phyloP scores from a whole-genome alignment of 2,113 vertebrate species.

The Okapia johnstoni region DNA sequence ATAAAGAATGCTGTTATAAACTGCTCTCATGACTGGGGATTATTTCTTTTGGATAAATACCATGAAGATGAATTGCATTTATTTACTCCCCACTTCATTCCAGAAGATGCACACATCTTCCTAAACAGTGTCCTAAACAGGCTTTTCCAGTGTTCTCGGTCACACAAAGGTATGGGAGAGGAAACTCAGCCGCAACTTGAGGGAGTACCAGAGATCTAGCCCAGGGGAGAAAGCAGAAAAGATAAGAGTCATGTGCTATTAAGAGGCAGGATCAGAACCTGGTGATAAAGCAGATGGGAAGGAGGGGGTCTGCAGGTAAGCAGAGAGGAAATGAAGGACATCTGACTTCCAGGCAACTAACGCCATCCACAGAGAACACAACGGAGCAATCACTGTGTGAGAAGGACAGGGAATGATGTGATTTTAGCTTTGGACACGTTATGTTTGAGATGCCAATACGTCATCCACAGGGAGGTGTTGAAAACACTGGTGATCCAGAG shows the following conservation, averaged over 20 bases:
- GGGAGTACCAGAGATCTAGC: not conserved
- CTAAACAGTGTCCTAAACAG: not conserved
- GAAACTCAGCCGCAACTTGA: not conserved
- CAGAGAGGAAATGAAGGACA: not conserved
- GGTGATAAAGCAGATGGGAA: not conserved
- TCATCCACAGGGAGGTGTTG: not conserved
- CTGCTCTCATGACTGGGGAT: not conserved
- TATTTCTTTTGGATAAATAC: not conserved
- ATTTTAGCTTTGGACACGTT: not conserved
- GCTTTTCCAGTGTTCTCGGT: not conserved
- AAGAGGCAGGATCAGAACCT: not conserved
- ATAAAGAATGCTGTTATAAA: not conserved
- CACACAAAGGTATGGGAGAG: not conserved
- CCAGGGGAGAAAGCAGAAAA: not conserved
- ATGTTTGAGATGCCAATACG: not conserved
- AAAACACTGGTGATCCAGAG: not conserved
- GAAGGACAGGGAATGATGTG: not conserved
- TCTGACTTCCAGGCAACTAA: not conserved
- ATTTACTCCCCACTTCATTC: not conserved
- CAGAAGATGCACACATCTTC: not conserved
- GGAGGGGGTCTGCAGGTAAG: not conserved
- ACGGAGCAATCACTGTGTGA: not conserved
- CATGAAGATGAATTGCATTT: not conserved
- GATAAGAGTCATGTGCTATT: not conserved
- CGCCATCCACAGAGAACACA: not conserved